phyloP scores from a whole-genome alignment of 2,888 invertebrate species.

The Eilema caniola region DNA sequence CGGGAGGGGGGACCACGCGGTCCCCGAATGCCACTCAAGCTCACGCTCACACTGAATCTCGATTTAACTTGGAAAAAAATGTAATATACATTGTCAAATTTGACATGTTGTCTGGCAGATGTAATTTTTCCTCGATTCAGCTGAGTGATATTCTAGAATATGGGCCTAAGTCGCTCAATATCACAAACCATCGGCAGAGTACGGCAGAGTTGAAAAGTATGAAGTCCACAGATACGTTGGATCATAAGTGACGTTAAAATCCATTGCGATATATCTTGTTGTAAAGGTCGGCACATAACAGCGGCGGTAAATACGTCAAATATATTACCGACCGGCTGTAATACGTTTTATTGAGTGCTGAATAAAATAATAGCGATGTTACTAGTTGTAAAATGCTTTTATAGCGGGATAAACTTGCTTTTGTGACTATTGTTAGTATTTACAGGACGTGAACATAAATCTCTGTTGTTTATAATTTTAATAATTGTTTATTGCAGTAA shows the following conservation, averaged over 20 bases:
- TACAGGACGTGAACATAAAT: neutral
- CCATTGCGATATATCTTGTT: conserved; percentile 15
- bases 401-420: neutral
- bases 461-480: neutral
- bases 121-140: too few species aligned
- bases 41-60: too few species aligned
- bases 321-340: conserved; percentile 9
- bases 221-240: neutral
- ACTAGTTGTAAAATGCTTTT: conserved; percentile 10
- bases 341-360: conserved; percentile 22
- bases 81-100: too few species aligned
- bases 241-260: conserved; percentile 13
- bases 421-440: conserved; percentile 1
- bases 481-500: too few species aligned
- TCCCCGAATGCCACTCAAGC: too few species aligned
- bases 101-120: too few species aligned
- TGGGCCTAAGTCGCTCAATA: neutral
- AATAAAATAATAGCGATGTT: conserved; percentile 26
- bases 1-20: too few species aligned
- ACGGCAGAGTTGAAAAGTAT: neutral
- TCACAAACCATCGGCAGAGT: neutral
- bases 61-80: too few species aligned
- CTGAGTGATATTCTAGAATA: too few species aligned
- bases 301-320: conserved; percentile 18
- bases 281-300: conserved; percentile 17